Conservation (phyloP, 2,888 invertebrate genomes). For the Gryllus longicercus region DNA sequence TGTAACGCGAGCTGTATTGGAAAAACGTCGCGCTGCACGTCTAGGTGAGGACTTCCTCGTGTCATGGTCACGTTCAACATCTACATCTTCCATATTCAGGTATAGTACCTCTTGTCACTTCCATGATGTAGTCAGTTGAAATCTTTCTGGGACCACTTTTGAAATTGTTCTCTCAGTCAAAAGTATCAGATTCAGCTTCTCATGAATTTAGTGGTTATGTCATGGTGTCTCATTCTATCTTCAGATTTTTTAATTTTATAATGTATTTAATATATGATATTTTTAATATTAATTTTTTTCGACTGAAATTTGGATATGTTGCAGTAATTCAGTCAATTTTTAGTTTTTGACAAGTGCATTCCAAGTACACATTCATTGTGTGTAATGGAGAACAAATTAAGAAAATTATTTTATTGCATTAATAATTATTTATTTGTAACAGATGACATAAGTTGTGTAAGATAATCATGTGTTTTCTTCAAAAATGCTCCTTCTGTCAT, state of each 20-base stretch:
- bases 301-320: neutral
- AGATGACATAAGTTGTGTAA: too few species aligned
- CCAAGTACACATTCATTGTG: too few species aligned
- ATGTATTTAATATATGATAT: neutral
- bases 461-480: too few species aligned
- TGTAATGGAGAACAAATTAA: too few species aligned
- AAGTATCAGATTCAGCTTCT: neutral
- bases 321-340: neutral
- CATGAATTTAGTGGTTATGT: neutral
- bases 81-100: constrained; percentile 46
- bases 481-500: neutral
- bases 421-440: too few species aligned
- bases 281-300: neutral
- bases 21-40: constrained; percentile 42
- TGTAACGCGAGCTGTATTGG: constrained; percentile 65
- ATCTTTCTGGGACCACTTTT: neutral
- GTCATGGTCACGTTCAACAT: constrained; percentile 46
- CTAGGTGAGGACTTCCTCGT: constrained; percentile 45
- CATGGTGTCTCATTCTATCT: neutral
- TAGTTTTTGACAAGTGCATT: too few species aligned
- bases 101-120: constrained; percentile 31
- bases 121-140: neutral
- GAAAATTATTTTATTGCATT: too few species aligned
- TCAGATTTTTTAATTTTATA: neutral
- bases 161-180: neutral